Base-by-base conservation (phyloP, 2,888 invertebrate genomes). In the Rotaria socialis region DNA sequence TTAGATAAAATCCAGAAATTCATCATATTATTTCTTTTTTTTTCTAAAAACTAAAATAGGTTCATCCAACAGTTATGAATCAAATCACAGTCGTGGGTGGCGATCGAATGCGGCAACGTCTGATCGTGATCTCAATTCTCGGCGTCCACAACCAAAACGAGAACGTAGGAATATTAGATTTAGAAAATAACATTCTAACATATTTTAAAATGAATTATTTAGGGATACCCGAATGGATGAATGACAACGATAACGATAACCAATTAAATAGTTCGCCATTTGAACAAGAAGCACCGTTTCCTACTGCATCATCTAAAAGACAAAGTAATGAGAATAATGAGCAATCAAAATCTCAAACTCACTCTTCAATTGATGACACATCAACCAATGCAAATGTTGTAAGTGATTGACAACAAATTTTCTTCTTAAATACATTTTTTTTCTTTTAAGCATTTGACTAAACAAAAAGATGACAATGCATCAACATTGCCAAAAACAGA, bases 191-290 rank as follows among this genome's bases (percentile, higher is more conserved):
- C 35, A 35, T 35, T 35, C 35, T 35, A 35, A 35, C 2, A 35
- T 2, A 35, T 35, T 35, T 35, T 35, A 35, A 35, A 35, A 35
- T 35, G 2, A 35, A 35, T 35, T 11, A 43, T 47, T 47, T 47
- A 80, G 80, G 80, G 11, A 47, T 80, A n/a, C 80, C 80, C n/a
- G 80, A 80, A 80, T 80, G 80, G 80, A 80, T 80, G 80, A 47
- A 80, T 47, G 80, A 80, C 47, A 47, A 43, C 24, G 47, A 43
- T 22, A 14, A 24, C 47, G 80, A 47, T n/a, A n/a, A 16, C 35
- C 67, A 35, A 67, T 14, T 67, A 14, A 80, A 41, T 43, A 80
- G 19, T 80, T 47, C 35, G 35, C 47, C 43, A 47, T 80, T 47
- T 47, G 80, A 80, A 43, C 24, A 24, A 80, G 67, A 67, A 35